phyloP scores from a whole-genome alignment of 2,113 vertebrate species.

The Euleptes europaea region DNA sequence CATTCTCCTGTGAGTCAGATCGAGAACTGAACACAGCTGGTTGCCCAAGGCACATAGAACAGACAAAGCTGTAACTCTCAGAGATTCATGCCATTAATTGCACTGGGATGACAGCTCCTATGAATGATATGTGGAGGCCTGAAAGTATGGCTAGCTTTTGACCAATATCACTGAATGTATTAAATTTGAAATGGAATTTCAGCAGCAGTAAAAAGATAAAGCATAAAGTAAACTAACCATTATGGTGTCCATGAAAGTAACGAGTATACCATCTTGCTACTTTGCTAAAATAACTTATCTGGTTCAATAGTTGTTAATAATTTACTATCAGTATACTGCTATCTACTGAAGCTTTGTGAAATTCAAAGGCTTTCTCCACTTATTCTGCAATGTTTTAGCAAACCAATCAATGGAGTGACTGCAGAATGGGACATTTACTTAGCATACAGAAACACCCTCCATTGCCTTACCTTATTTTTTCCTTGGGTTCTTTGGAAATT shows the following conservation, averaged over 20 bases:
- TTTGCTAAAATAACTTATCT: slow-evolving; percentile 13
- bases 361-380: slow-evolving; percentile 16
- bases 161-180: background rate
- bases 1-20: background rate
- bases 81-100: background rate
- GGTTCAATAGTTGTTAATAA: slow-evolving; percentile 21
- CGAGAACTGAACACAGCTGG: background rate
- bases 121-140: slow-evolving; percentile 11
- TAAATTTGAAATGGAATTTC: background rate
- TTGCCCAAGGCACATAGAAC: slow-evolving; percentile 1
- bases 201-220: background rate
- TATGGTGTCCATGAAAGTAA: background rate
- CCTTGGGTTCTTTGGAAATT: too few relatives aligned
- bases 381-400: background rate
- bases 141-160: slow-evolving; percentile 3
- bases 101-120: background rate
- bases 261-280: background rate
- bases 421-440: too few relatives aligned
- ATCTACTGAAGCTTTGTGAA: background rate
- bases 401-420: too few relatives aligned
- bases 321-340: background rate
- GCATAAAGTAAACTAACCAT: background rate
- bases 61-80: slow-evolving; percentile 2
- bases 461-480: background rate
- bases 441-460: too few relatives aligned